Base-by-base conservation (phyloP, 1,140 invertebrate species). In the Lerema accius region DNA sequence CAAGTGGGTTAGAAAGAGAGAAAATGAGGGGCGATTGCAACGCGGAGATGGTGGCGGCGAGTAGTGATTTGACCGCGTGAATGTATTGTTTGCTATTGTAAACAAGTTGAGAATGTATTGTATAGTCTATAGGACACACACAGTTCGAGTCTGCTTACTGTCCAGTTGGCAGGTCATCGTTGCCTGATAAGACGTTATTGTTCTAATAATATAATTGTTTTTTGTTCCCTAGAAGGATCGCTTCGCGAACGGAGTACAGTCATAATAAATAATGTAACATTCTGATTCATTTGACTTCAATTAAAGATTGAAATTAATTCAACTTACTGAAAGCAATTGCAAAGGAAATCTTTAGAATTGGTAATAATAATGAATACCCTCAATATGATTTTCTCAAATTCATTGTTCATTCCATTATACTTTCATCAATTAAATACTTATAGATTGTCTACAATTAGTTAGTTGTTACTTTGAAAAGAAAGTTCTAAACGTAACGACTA, bases 1-100 rank as follows among this genome's bases (percentile, higher is more conserved):
- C 68, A 71, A 67, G 66, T 60, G 17, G 14, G 42, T 58, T 58
- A 58, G 35, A 65, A 40, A 69, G 53, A 55, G 63, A 63, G 60
- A 60, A 60, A 53, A 40, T n/a, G 14, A 32, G 23, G 13, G 9
- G 17, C 14, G 40, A 32, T 28, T 19, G 23, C 4, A 32, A 32
- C 9, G 19, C 19, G 43, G 45, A 55, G 68, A 73, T 45, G 58
- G 55, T 51, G 70, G 63, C 63, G 56, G 60, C 46, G 59, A 62
- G 61, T 67, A 56, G 66, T 64, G 69, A 75, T 71, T 69, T 78
- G 76, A 78, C 72, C 69, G 72, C 66, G 76, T 64, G 69, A 77
- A 76, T 67, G 62, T 69, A 73, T 69, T 63, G 62, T 61, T 63
- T 70, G 59, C 62, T 43, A 71, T 63, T 59, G 69, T 71, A 67